Conservation (phyloP, 2,797 vertebrate species). For the Xiphorhynchus erythropygius region DNA sequence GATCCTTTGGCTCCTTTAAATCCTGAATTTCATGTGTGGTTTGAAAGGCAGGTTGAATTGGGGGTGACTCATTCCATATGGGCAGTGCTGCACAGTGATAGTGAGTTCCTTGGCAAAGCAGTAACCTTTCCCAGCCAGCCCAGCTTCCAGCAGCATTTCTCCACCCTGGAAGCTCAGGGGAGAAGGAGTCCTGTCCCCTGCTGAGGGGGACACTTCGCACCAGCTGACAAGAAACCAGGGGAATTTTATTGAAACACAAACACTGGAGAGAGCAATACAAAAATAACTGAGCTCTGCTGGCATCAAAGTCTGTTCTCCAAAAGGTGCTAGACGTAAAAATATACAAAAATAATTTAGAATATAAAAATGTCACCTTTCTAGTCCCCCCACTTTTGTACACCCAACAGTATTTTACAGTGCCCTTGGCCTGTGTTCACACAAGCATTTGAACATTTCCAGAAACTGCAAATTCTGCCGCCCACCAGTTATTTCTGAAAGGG, state of each 20-base stretch:
- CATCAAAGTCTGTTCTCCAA: not conserved
- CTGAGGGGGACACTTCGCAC: rapidly evolving
- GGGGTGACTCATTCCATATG: rapidly evolving
- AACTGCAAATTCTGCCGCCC: not conserved
- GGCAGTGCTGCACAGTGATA: rapidly evolving
- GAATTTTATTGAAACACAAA: constrained; percentile 68
- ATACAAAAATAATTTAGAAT: constrained; percentile 65
- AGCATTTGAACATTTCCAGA: not conserved
- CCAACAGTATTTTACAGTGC: not conserved
- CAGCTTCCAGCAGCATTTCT: not conserved
- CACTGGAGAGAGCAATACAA: constrained; percentile 20
- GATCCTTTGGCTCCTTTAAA: not conserved
- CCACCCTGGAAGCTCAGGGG: rapidly evolving
- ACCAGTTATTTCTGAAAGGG: not conserved
- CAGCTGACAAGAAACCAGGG: not conserved
- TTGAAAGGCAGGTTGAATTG: not conserved
- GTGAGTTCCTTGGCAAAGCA: not conserved
- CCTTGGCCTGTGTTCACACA: not conserved
- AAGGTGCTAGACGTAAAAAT: not conserved
- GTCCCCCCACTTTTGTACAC: not conserved
- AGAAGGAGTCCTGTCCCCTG: not conserved
- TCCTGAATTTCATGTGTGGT: rapidly evolving
- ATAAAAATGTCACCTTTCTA: not conserved
- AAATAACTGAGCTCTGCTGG: constrained; percentile 47
- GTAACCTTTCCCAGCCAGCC: not conserved